Conservation (phyloP, 2,797 vertebrate genomes). For the Gallirallus australis region DNA sequence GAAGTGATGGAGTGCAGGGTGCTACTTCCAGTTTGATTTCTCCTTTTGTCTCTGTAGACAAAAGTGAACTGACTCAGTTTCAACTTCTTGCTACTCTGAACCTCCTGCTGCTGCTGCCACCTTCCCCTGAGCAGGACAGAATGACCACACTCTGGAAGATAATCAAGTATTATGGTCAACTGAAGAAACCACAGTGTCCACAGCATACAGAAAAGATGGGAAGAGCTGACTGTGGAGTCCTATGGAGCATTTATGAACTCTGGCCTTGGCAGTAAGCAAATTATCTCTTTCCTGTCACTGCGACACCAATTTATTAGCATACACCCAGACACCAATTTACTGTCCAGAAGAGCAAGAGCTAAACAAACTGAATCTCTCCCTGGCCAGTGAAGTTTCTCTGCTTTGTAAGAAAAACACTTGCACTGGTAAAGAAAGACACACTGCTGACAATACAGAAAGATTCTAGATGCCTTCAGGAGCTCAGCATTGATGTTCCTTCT, state of each 20-base stretch:
- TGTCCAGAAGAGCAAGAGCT: background rate
- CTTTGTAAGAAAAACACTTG: background rate
- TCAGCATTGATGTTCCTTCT: background rate
- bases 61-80: background rate
- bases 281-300: background rate
- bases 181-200: background rate
- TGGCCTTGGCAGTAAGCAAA: background rate
- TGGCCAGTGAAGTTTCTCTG: background rate
- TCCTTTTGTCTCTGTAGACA: background rate
- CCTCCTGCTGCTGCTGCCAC: background rate
- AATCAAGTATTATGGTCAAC: background rate
- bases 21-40: background rate
- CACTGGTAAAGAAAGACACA: background rate
- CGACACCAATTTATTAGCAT: background rate
- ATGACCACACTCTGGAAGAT: background rate
- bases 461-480: background rate
- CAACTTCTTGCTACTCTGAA: background rate
- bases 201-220: background rate
- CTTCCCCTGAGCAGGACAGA: background rate
- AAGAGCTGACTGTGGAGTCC: background rate
- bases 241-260: background rate
- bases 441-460: background rate
- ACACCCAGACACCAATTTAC: background rate
- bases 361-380: background rate
- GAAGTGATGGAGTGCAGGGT: background rate